A percentile compares a stretch with the other conserved stretches of the same genome.
Conservation (phyloP, 2,888 invertebrate species). For the Metallyticus violacea region DNA sequence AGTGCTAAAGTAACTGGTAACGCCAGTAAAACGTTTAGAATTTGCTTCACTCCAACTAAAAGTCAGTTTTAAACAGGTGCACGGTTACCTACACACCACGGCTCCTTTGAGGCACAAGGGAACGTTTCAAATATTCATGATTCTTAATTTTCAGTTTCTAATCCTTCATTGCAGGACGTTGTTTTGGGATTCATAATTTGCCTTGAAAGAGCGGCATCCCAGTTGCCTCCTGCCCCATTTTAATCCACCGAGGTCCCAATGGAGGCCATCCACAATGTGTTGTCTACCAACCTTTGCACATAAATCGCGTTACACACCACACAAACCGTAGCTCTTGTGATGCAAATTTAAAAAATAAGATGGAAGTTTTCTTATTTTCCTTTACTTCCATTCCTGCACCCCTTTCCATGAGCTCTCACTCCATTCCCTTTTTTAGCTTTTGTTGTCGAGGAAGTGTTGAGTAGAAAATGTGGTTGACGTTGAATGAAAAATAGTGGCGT, state of each 20-base stretch:
- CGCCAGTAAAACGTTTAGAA: too few species aligned
- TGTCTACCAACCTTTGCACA: neutral
- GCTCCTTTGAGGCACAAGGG: too few species aligned
- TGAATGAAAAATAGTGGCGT: constrained; percentile 16
- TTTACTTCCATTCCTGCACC: neutral
- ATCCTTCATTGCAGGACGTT: too few species aligned
- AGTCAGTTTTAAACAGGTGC: too few species aligned
- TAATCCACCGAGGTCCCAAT: neutral
- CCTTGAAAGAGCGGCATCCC: neutral
- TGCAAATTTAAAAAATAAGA: constrained; percentile 17
- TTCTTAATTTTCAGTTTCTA: neutral
- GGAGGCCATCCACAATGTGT: neutral
- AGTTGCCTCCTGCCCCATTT: neutral
- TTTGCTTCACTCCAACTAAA: too few species aligned
- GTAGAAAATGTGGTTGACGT: constrained; percentile 24
- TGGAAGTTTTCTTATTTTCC: constrained; percentile 13
- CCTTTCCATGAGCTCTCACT: neutral
- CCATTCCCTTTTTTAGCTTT: neutral
- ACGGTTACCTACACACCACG: too few species aligned
- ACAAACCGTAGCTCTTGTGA: neutral
- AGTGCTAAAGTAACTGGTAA: too few species aligned
- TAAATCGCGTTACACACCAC: neutral
- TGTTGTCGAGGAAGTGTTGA: constrained; percentile 22
- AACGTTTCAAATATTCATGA: too few species aligned
- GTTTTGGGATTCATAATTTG: neutral